Evolutionary conservation across 2,113 vertebrate species (phyloP).

Genomic region (Trogon surrucura): DNA sequence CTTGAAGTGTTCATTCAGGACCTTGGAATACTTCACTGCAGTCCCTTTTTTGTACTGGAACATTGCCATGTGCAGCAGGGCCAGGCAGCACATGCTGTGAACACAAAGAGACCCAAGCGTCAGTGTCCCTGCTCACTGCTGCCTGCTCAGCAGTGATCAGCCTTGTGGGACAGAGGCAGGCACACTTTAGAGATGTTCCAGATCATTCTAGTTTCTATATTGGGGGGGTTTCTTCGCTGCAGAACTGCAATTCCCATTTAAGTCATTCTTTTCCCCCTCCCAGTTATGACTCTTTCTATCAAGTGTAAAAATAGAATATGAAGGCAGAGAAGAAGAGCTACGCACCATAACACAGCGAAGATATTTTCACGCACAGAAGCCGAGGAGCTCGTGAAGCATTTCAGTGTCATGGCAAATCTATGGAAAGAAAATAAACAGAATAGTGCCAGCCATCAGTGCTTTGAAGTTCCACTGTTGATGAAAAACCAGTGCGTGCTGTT

Average conservation of each 20-base stretch:
- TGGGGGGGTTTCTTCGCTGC: neutral
- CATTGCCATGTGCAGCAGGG: no score
- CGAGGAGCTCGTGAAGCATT: conserved; percentile 78
- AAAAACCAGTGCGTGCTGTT: neutral
- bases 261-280: neutral
- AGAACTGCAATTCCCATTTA: neutral
- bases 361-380: conserved; percentile 82
- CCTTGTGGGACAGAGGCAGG: no score
- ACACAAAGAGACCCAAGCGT: no score
- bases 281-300: neutral
- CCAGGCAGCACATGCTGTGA: no score
- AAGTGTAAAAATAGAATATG: neutral
- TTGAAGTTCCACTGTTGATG: neutral
- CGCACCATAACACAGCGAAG: conserved; percentile 88
- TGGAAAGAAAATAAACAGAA: neutral
- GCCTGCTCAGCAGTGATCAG: no score
- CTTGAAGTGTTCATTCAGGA: conserved; percentile 87
- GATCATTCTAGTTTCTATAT: neutral
- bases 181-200: neutral
- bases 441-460: neutral
- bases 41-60: no score
- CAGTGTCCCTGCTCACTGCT: no score
- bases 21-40: no score
- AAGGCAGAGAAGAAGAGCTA: neutral
- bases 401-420: conserved; percentile 88